These are phyloP conservation scores for Drosophila nigromelanica DNA, from an alignment of 1,140 invertebrate species.

Conservation along the genomic window DNA sequence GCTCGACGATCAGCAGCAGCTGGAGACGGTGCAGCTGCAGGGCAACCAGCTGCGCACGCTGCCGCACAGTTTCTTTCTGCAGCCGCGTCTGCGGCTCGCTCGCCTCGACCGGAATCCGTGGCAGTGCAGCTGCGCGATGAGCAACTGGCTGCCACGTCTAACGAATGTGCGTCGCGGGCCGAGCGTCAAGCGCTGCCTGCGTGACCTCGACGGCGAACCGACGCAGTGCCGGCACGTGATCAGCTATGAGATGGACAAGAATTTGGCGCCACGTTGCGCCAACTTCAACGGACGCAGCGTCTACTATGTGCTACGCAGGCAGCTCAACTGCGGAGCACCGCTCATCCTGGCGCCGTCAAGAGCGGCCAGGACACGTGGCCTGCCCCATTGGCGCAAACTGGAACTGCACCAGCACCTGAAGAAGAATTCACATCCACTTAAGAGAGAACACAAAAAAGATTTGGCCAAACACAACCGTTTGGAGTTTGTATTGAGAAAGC, in stretches of 20 bases:
- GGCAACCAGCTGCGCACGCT: constrained; percentile 86
- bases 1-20: constrained; percentile 86
- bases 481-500: constrained; percentile 9
- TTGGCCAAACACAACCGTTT: constrained; percentile 27
- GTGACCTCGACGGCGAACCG: constrained; percentile 63
- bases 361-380: constrained; percentile 11
- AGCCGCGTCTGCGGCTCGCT: constrained; percentile 85
- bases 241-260: constrained; percentile 85
- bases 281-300: constrained; percentile 87
- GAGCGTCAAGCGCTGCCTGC: constrained; percentile 78
- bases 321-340: constrained; percentile 58
- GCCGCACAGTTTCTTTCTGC: constrained; percentile 86
- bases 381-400: constrained; percentile 61
- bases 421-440: background rate
- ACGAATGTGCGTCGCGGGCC: constrained; percentile 83
- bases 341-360: constrained; percentile 20
- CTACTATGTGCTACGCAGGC: constrained; percentile 84
- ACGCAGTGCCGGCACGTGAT: constrained; percentile 66
- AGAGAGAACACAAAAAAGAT: constrained; percentile 4
- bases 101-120: constrained; percentile 87
- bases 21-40: constrained; percentile 87
- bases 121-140: constrained; percentile 89
- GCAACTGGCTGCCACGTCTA: constrained; percentile 86
- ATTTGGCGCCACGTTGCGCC: constrained; percentile 87
- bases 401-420: constrained; percentile 27